Evolutionary conservation across 2,888 invertebrate species (phyloP).

Genomic region (Calliphora vomitoria): DNA sequence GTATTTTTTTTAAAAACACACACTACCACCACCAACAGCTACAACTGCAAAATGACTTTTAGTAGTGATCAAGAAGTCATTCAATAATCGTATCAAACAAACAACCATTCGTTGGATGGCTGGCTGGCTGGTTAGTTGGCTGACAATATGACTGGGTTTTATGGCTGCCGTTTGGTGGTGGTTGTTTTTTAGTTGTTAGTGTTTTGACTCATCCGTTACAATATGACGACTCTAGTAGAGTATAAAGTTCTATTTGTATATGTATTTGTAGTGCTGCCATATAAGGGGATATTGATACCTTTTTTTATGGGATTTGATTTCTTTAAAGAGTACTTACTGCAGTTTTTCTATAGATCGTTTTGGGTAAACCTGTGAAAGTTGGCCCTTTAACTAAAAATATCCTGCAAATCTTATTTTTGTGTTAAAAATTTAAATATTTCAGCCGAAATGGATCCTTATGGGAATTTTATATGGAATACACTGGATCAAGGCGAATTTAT

Average conservation of each 20-base stretch:
- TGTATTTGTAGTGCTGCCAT: background rate
- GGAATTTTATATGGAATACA: no score
- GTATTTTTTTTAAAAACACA: constrained; percentile 27
- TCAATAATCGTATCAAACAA: constrained; percentile 36
- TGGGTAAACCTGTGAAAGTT: no score
- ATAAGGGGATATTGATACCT: background rate
- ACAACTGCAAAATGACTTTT: constrained; percentile 43
- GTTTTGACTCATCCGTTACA: constrained; percentile 51
- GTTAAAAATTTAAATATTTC: no score
- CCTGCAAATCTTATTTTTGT: background rate
- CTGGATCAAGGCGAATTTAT: no score
- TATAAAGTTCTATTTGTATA: constrained; percentile 2
- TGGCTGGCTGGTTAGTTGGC: constrained; percentile 3
- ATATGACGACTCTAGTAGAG: background rate
- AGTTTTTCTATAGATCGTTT: no score
- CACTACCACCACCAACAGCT: constrained; percentile 18
- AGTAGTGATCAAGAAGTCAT: constrained; percentile 59
- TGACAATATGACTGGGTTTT: constrained; percentile 41
- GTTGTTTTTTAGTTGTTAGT: constrained; percentile 30
- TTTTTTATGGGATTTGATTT: background rate
- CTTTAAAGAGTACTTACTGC: no score
- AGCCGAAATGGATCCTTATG: no score
- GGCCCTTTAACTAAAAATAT: background rate
- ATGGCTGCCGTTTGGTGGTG: constrained; percentile 30
- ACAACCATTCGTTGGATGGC: constrained; percentile 24